Base-by-base conservation (phyloP, 2,888 invertebrate genomes). In the Cephalotes varians region DNA sequence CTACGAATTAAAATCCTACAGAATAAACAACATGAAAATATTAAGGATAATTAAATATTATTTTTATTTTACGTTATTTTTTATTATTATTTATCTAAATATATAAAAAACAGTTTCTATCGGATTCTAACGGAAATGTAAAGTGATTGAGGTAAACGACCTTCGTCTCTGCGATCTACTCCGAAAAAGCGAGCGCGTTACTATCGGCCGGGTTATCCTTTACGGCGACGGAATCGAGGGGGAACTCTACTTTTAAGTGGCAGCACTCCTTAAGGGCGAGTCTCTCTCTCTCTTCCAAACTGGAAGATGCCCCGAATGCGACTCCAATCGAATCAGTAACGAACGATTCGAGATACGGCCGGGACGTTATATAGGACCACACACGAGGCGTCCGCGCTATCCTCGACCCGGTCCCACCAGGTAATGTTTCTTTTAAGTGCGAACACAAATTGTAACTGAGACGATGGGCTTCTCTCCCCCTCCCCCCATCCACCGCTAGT, bases 391-490 rank as follows among this genome's bases (percentile, higher is more conserved):
- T 86, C 90, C 90, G 88, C 91, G 87, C 90, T 90, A 90, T 90
- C 90, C 90, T 90, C 91, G 85, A 87, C 87, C 86, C 82, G 90
- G 90, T 88, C 90, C 91, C 88, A 87, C 85, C 85, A 92, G 93
- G 93, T 94, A 94, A 94, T 94, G 94, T 94, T 94, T 94, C 93
- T 94, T 94, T 94, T 93, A 93, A 94, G 94, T 94, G 94, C 93
- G 93, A 94, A 94, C 94, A 94, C 94, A 94, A 94, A 94, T 94
- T 94, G 94, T 94, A 94, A 94, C 94, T 93, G 94, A 94, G 93
- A 94, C 93, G 93, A 93, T 93, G 92, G 90, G 89, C 89, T 86
- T 88, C 87, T 84, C 86, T 81, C 85, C n/a, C n/a, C n/a, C n/a
- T n/a, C n/a, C n/a, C 84, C 81, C 74, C 83, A 62, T 73, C 60